These are phyloP conservation scores for Heliconius melpomene DNA, from an alignment of 1,140 invertebrate species.

Conservation along the genomic window DNA sequence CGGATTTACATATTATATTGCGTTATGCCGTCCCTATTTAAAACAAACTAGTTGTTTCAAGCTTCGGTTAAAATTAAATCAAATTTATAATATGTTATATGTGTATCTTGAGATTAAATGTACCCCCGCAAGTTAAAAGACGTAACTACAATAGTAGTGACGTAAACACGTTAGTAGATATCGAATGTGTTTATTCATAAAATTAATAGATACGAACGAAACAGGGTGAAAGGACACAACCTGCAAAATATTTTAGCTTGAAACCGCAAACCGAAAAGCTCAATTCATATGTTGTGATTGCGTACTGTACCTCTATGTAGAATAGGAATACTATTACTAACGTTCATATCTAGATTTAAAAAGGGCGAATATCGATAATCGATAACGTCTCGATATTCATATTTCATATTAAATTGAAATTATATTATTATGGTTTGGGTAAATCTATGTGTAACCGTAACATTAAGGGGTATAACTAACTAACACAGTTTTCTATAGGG, in stretches of 20 bases:
- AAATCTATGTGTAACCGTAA: slow-evolving; percentile 65
- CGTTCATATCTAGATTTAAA: slow-evolving; percentile 10
- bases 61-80: not conserved
- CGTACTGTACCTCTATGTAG: slow-evolving; percentile 41
- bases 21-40: slow-evolving; percentile 29
- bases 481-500: slow-evolving; percentile 62
- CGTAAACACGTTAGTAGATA: not conserved
- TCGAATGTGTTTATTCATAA: not conserved
- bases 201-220: not conserved
- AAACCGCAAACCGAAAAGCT: slow-evolving; percentile 9
- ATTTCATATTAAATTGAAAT: slow-evolving; percentile 26
- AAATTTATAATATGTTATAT: not conserved
- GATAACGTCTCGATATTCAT: not conserved
- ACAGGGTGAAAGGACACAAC: slow-evolving; percentile 1
- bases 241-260: not conserved
- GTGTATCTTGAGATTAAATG: not conserved
- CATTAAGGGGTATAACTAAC: slow-evolving; percentile 67
- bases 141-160: not conserved
- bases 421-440: slow-evolving; percentile 70
- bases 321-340: slow-evolving; percentile 14
- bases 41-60: not conserved
- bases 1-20: slow-evolving; percentile 18
- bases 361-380: not conserved
- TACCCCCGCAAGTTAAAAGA: not conserved
- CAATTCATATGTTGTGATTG: slow-evolving; percentile 38